Percentiles rank a stretch among this genome's conserved stretches.
Conservation (phyloP, 64 coral and sea anemone species). For the Anthopleura sola region DNA sequence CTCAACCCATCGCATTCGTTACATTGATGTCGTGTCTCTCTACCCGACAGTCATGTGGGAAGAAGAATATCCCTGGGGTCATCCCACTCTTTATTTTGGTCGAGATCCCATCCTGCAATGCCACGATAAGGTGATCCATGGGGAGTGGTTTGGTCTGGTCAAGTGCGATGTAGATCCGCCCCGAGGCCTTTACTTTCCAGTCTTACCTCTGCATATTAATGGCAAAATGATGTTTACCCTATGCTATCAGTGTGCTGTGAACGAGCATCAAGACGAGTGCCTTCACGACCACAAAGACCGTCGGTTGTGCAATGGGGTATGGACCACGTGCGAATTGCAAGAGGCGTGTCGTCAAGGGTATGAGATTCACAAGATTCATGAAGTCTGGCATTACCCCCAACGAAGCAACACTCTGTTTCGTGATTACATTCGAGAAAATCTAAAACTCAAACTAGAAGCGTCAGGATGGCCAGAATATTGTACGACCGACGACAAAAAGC, state of each 20-base stretch:
- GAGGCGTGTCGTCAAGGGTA: neutral
- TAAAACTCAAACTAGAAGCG: slow-evolving; percentile 12
- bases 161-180: neutral
- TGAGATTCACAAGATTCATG: neutral
- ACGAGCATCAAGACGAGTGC: neutral
- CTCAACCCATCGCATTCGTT: neutral
- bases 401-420: neutral
- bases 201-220: neutral
- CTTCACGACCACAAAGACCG: neutral
- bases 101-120: neutral
- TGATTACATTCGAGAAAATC: slow-evolving; percentile 8
- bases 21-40: slow-evolving; percentile 8
- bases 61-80: neutral
- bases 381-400: slow-evolving; percentile 14
- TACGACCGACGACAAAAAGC: neutral
- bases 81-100: neutral
- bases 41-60: neutral
- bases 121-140: neutral
- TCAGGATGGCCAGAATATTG: slow-evolving; percentile 17
- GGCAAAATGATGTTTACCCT: slow-evolving; percentile 12
- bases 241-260: too few species aligned
- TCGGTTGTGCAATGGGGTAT: neutral
- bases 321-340: neutral
- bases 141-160: neutral
- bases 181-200: neutral